phyloP scores from a whole-genome alignment of 2,113 vertebrate genomes.

The Setophaga petechia region DNA sequence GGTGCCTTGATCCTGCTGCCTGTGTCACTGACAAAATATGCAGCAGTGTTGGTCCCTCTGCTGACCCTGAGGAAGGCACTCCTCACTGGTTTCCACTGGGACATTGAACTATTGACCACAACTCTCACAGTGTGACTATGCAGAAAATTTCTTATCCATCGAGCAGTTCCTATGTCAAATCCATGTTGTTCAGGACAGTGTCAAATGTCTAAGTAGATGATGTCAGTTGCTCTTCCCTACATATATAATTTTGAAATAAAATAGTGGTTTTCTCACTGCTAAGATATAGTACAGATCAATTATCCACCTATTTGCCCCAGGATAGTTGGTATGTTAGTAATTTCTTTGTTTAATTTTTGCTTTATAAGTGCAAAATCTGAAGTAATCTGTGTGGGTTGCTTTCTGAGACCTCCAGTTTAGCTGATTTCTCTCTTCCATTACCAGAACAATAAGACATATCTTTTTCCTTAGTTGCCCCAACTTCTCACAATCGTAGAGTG shows the following conservation, averaged over 20 bases:
- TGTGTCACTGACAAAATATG: not conserved
- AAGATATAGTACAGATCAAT: not conserved
- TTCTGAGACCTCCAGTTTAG: not conserved
- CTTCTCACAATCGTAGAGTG: not conserved
- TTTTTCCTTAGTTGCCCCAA: not conserved
- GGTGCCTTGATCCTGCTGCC: not conserved
- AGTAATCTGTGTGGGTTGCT: not conserved
- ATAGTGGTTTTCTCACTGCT: not conserved
- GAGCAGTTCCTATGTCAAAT: not conserved
- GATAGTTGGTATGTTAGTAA: not conserved
- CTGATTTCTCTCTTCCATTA: not conserved
- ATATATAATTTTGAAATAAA: not conserved
- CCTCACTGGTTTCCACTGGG: not conserved
- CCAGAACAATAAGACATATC: not conserved
- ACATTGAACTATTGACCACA: not conserved
- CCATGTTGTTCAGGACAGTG: not conserved
- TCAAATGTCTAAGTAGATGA: not conserved
- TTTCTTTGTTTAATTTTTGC: not conserved
- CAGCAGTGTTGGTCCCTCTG: not conserved
- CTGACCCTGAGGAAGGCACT: not conserved
- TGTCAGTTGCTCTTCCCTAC: not conserved
- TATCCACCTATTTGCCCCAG: not conserved
- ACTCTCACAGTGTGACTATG: too few relatives aligned
- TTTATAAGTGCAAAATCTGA: not conserved
- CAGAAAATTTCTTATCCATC: not conserved